phyloP scores from a whole-genome alignment of 2,797 vertebrate genomes.

The Arvicola amphibius region DNA sequence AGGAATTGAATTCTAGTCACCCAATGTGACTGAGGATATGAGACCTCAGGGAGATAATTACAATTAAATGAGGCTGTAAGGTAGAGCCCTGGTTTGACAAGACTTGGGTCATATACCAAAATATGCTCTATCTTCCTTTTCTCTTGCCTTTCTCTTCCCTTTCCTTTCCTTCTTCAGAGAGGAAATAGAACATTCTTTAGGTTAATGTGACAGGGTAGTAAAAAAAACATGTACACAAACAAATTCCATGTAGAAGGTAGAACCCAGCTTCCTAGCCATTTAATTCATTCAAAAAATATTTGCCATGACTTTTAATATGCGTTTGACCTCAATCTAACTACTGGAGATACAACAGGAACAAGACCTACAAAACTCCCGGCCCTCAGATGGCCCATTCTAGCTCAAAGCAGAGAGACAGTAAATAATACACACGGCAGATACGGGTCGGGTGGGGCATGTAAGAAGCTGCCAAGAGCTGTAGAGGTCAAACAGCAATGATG shows the following conservation, averaged over 20 bases:
- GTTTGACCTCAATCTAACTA: background rate
- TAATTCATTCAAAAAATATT: slow-evolving; percentile 2
- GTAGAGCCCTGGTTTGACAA: background rate
- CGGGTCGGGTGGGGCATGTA: background rate
- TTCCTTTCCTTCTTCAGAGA: background rate
- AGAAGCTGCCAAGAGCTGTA: background rate
- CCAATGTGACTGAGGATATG: background rate
- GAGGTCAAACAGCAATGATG: background rate
- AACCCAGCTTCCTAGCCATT: background rate
- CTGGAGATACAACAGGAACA: background rate
- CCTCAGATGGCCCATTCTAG: background rate
- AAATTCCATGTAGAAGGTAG: slow-evolving; percentile 2
- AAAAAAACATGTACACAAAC: background rate
- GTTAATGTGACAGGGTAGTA: background rate
- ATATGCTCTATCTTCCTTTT: background rate
- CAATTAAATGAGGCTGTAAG: background rate
- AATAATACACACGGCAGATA: background rate
- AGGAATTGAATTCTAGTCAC: background rate
- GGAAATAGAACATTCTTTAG: background rate
- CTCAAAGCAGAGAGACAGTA: background rate
- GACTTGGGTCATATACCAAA: background rate
- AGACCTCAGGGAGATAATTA: background rate
- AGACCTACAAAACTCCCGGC: background rate
- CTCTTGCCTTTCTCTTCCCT: background rate
- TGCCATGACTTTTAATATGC: background rate